Percentiles rank a stretch among this genome's conserved stretches.
Conservation (phyloP, 2,113 vertebrate genomes). For the Lepus timidus region DNA sequence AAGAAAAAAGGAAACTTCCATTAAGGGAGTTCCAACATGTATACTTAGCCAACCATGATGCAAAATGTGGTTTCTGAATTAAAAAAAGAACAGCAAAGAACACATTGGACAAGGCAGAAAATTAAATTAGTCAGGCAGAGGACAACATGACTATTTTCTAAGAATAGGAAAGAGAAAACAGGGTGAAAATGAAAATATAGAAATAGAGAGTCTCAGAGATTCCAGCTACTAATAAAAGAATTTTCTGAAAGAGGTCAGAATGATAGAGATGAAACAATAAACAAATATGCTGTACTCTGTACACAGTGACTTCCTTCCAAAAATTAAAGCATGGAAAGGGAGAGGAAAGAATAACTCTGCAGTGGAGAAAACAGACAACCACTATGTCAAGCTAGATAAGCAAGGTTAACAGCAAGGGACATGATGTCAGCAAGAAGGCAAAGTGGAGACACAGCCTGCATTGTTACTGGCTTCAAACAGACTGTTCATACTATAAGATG, state of each 20-base stretch:
- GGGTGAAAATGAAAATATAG: conserved; percentile 23
- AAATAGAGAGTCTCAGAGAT: conserved; percentile 19
- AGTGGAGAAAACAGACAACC: not conserved
- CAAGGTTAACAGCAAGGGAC: not conserved
- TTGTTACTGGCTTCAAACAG: not conserved
- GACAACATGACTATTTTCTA: not conserved
- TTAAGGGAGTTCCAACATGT: conserved; percentile 16
- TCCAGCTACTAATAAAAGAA: not conserved
- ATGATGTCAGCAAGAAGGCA: not conserved
- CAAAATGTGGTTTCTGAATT: conserved; percentile 39
- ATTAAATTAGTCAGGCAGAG: not conserved
- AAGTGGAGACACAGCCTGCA: not conserved
- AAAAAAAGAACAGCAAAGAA: not conserved
- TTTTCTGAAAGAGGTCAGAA: conserved; percentile 41
- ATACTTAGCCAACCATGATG: not conserved
- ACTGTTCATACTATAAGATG: not conserved
- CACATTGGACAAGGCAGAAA: conserved; percentile 27
- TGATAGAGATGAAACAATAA: not conserved
- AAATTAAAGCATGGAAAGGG: not conserved
- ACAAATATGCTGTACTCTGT: not conserved
- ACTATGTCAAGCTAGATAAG: not conserved
- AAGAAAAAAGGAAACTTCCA: conserved; percentile 42
- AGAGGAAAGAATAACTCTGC: not conserved
- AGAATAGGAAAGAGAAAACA: conserved; percentile 37
- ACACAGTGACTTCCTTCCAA: not conserved